Evolutionary conservation across 2,797 vertebrate species (phyloP).

Genomic region (Pipistrellus kuhlii): DNA sequence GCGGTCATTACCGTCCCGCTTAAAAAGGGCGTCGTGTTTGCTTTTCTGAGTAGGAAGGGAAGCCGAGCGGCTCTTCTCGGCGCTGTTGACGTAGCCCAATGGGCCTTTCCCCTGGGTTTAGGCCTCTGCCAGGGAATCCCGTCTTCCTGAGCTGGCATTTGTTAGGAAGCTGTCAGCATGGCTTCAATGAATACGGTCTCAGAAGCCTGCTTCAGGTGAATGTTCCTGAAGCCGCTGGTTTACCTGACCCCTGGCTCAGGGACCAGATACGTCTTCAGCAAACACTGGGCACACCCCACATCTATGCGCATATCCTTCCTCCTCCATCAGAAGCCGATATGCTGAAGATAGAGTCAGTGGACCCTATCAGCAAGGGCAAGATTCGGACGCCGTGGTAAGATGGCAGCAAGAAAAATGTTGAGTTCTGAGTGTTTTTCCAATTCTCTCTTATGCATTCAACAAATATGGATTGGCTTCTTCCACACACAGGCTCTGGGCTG

Average conservation of each 20-base stretch:
- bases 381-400: too few relatives aligned
- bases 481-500: neutral
- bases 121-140: neutral
- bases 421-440: neutral
- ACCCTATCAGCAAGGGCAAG: neutral
- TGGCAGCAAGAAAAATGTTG: neutral
- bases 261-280: accelerated
- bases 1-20: neutral
- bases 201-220: neutral
- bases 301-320: accelerated
- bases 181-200: neutral
- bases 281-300: accelerated
- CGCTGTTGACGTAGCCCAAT: neutral
- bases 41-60: neutral
- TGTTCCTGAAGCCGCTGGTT: neutral
- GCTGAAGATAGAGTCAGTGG: neutral
- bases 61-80: neutral
- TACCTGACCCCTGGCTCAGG: too few relatives aligned
- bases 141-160: neutral
- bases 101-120: neutral
- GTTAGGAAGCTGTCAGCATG: too few relatives aligned
- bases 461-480: too few relatives aligned
- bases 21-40: neutral
- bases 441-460: neutral
- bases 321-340: neutral